A percentile compares a stretch with the other conserved stretches of the same genome.
Evolutionary conservation across 1,140 invertebrate species (phyloP).

Genomic region (Camponotus pennsylvanicus): DNA sequence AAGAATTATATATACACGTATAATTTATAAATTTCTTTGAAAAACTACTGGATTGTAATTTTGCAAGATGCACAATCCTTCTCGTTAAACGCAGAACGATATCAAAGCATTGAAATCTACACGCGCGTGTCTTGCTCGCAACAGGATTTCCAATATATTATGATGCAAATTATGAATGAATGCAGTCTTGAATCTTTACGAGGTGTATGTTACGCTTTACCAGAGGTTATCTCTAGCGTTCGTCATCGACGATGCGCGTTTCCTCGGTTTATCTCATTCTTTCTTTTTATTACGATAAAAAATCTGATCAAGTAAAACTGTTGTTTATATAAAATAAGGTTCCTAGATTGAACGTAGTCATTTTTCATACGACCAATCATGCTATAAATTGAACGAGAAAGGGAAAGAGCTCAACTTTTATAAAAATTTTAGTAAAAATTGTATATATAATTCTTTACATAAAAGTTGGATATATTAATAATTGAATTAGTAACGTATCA

Average conservation of each 20-base stretch:
- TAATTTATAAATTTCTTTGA: too few relatives aligned
- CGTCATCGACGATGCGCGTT: not conserved
- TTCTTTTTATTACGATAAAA: not conserved
- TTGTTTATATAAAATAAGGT: not conserved
- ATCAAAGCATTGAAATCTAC: not conserved
- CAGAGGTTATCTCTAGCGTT: not conserved
- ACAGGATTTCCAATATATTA: constrained; percentile 14
- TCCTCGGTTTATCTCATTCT: not conserved
- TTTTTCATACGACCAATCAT: too few relatives aligned
- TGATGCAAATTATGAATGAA: constrained; percentile 14
- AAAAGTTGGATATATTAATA: too few relatives aligned
- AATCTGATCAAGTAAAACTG: not conserved
- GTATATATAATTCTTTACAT: too few relatives aligned
- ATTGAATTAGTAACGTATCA: too few relatives aligned
- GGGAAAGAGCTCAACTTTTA: too few relatives aligned
- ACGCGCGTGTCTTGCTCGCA: not conserved
- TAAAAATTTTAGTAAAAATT: too few relatives aligned
- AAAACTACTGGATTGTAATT: not conserved
- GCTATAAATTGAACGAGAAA: too few relatives aligned
- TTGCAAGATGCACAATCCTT: not conserved
- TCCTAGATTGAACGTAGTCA: too few relatives aligned
- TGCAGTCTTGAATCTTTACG: not conserved
- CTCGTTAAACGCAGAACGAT: not conserved
- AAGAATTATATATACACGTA: too few relatives aligned
- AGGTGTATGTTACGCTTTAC: not conserved